Base-by-base conservation (phyloP, 2,888 invertebrate species). In the Camptogramma bilineatum region DNA sequence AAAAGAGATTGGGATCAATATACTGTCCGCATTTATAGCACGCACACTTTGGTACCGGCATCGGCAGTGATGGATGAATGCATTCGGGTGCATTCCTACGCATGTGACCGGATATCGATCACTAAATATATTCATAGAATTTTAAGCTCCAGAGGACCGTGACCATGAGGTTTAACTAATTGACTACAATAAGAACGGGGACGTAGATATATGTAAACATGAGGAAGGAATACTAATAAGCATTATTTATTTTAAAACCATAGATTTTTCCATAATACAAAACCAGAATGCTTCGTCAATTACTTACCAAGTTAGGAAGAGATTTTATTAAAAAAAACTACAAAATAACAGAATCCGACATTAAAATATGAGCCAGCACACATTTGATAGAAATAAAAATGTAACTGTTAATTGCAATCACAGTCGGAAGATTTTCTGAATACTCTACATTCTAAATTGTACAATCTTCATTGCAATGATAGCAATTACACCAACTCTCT, bases 121-220 rank as follows among this genome's bases (percentile, higher is more conserved):
- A 72, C 74, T 79, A 72, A 79, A 71, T 54, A 73, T 84, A 84
- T 83, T 81, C 80, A 84, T 83, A 78, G 79, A 78, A 76, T 77
- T 78, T 79, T 55, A 46, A 64, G 50, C 58, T 52, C 31, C 18
- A 59, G 28, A 39, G 31, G 42, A 55, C 52, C 46, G 50, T 34
- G 47, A 19, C 57, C 21, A n/a, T 57, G 55, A 61, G 13, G 34
- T 51, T 42, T 52, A 34, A 56, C 51, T 55, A 52, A 51, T 56
- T 65, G 64, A 65, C 21, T 71, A 65, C 61, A 68, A 68, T 70
- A 55, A 51, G 39, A 48, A 64, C 46, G 48, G 19, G 18, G 47
- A 42, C 44, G 34, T 10, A 16, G 13, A 8, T 54, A n/a, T 54
- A 24, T 16, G 24, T 24, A 0, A 18, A 16, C 34, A 2, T 18